phyloP scores from a whole-genome alignment of 2,888 invertebrate species.

The Melanargia galathea region DNA sequence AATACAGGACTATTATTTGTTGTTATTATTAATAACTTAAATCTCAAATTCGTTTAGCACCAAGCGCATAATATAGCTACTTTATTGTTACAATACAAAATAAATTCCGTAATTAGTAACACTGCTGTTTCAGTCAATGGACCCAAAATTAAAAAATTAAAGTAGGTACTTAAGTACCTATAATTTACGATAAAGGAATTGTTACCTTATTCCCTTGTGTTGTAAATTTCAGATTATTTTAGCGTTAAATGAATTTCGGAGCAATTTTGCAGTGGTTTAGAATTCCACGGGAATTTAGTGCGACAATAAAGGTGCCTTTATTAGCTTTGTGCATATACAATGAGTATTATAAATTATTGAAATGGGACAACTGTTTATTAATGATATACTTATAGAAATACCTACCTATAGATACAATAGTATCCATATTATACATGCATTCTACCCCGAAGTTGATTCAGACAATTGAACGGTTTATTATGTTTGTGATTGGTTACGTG shows the following conservation, averaged over 20 bases:
- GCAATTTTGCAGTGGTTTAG: slow-evolving; percentile 39
- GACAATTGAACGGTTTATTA: too few relatives aligned
- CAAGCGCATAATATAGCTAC: background rate
- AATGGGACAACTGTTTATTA: slow-evolving; percentile 34
- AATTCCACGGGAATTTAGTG: slow-evolving; percentile 43
- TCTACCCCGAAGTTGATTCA: background rate
- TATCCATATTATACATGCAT: too few relatives aligned
- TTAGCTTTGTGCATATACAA: slow-evolving; percentile 33
- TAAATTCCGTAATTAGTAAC: slow-evolving; percentile 40
- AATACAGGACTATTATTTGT: background rate
- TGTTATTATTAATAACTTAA: background rate
- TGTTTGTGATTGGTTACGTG: too few relatives aligned
- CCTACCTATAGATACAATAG: slow-evolving; percentile 22
- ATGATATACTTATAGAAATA: too few relatives aligned
- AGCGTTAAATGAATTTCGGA: slow-evolving; percentile 28
- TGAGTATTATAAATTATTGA: slow-evolving; percentile 37
- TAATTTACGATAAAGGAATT: slow-evolving; percentile 38
- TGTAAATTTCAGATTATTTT: slow-evolving; percentile 35
- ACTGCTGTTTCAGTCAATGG: slow-evolving; percentile 41
- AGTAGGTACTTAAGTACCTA: slow-evolving; percentile 1
- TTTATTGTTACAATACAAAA: slow-evolving; percentile 24
- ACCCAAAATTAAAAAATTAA: slow-evolving; percentile 24
- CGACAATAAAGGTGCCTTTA: slow-evolving; percentile 36
- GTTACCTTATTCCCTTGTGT: slow-evolving; percentile 34
- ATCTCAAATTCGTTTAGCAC: slow-evolving; percentile 1